Evolutionary conservation across 2,888 invertebrate species (phyloP), one percentile per base, ranked within the genome.

Genomic region (Allophyes oxyacanthae): DNA sequence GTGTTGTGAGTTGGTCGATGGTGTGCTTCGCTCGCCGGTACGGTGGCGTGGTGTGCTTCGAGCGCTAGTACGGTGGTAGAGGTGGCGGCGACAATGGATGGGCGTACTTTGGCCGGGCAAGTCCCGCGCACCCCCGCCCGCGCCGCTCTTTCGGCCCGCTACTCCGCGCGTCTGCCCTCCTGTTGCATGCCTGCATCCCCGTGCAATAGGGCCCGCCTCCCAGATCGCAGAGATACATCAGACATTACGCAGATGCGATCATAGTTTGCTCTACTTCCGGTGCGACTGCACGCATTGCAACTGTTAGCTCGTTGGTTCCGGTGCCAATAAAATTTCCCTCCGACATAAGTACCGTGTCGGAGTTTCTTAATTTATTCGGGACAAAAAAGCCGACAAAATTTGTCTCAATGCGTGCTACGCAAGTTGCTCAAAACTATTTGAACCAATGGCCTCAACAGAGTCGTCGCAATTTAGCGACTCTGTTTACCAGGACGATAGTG

Each of bases 131-230:
- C 74, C 70, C 79, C 82, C 84, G 81, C 82, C 83, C 82, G 80
- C 80, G 74, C 72, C 60, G 45, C 77, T 62, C 66, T 67, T 72
- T 52, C 59, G 46, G 71, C 75, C 70, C 64, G 58, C 61, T 54
- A 37, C 51, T 42, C 62, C 51, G 54, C 73, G 59, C 71, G 60
- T 46, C 37, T 6, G 64, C 64, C 68, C 72, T 76, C 75, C 61
- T 75, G 74, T 69, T 81, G 82, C 84, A 82, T 72, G 57, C 73
- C 67, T 79, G 81, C 82, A 83, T 75, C 78, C 75, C 78, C 67
- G 72, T 79, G 80, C 82, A 82, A 42, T 62, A 54, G 73, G 83
- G 64, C 78, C 80, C 88, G 87, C 87, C 86, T 83, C 77, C 79
- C 69, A 61, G 62, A 62, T 72, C 74, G 66, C 70, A 75, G 59